phyloP scores from a whole-genome alignment of 2,888 invertebrate species.

The Cheilosia soror region DNA sequence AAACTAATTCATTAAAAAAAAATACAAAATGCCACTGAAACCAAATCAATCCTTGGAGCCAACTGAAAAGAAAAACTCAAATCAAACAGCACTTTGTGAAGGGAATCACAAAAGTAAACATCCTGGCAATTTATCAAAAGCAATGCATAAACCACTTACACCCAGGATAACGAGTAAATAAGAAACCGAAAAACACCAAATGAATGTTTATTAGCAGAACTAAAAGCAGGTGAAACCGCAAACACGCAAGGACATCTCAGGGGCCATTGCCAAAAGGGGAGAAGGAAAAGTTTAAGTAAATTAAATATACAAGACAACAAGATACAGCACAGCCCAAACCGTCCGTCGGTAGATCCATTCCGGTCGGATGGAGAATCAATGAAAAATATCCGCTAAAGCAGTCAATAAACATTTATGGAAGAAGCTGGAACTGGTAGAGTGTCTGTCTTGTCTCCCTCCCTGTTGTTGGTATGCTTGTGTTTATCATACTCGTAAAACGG shows the following conservation, averaged over 20 bases:
- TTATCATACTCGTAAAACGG: constrained; percentile 58
- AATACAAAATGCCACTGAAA: background rate
- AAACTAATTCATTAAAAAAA: background rate
- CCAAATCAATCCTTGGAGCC: background rate
- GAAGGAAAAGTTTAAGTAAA: constrained; percentile 35
- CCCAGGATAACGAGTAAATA: constrained; percentile 21
- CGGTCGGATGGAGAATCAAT: constrained; percentile 61
- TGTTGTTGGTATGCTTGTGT: constrained; percentile 14
- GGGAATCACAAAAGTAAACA: constrained; percentile 23
- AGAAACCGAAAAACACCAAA: constrained; percentile 21
- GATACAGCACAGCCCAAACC: background rate
- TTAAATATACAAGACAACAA: constrained; percentile 39
- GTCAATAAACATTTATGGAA: constrained; percentile 57
- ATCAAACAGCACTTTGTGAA: constrained; percentile 23
- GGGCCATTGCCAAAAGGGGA: background rate
- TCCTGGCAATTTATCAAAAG: constrained; percentile 21
- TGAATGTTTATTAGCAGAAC: constrained; percentile 52
- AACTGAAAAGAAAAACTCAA: background rate
- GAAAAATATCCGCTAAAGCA: constrained; percentile 45
- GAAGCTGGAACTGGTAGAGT: background rate
- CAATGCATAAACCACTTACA: constrained; percentile 16
- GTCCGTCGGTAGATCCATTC: constrained; percentile 22
- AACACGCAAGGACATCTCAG: constrained; percentile 18
- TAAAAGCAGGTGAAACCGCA: constrained; percentile 60
- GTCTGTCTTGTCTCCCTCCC: background rate